Conservation (phyloP, 2,113 vertebrate species). For the Grus americana region DNA sequence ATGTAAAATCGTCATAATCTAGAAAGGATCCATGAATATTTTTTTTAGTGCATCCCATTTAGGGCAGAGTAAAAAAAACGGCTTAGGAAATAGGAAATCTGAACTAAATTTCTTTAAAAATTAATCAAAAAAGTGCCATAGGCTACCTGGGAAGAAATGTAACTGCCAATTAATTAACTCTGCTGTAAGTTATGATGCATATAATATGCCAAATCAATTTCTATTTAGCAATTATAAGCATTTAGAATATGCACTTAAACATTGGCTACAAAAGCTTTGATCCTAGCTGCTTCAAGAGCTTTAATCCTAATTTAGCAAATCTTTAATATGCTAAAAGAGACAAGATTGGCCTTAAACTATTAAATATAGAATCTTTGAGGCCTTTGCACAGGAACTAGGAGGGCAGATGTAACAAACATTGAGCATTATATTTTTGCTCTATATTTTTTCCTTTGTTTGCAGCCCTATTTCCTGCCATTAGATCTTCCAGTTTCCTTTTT, state of each 20-base stretch:
- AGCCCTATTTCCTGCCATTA: slow-evolving; percentile 1
- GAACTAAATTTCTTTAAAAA: slow-evolving; percentile 56
- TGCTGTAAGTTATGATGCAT: slow-evolving; percentile 55
- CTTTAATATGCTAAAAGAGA: slow-evolving; percentile 56
- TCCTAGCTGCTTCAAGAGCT: slow-evolving; percentile 33
- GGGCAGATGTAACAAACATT: background rate
- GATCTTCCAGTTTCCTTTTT: background rate
- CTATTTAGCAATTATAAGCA: slow-evolving; percentile 53
- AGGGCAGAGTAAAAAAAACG: background rate
- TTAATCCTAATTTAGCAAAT: slow-evolving; percentile 53
- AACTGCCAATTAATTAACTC: slow-evolving; percentile 65
- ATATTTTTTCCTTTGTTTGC: background rate
- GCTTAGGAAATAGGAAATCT: slow-evolving; percentile 9
- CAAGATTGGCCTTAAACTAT: slow-evolving; percentile 27
- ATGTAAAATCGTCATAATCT: background rate
- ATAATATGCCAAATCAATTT: slow-evolving; percentile 53
- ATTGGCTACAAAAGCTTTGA: slow-evolving; percentile 54
- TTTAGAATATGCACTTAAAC: slow-evolving; percentile 48
- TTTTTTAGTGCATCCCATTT: background rate
- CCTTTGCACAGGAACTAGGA: background rate
- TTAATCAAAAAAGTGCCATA: slow-evolving; percentile 49
- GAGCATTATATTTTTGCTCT: background rate
- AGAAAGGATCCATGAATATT: background rate
- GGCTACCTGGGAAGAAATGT: slow-evolving; percentile 45
- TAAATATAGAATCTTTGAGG: slow-evolving; percentile 45